Evolutionary conservation across 2,888 invertebrate species (phyloP), one percentile per base, ranked within the genome.

Genomic region (Nemurella pictetii): DNA sequence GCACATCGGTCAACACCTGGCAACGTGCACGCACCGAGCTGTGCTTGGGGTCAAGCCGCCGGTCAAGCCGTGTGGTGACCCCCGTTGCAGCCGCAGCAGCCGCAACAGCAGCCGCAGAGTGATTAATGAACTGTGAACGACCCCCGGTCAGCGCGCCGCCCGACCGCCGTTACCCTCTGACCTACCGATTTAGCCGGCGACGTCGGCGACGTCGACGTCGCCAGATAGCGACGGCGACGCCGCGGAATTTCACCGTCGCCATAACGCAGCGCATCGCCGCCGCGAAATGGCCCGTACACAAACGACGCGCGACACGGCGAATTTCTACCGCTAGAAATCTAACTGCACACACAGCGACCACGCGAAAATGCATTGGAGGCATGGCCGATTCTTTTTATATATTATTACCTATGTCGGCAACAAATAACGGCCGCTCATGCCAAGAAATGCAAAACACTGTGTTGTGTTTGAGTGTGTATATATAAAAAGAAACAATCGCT

Each of bases 81-180:
- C 55, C 55, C 20, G n/a, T n/a, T n/a, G n/a, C n/a, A n/a, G n/a
- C n/a, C n/a, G n/a, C n/a, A n/a, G n/a, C n/a, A n/a, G n/a, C n/a
- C n/a, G n/a, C n/a, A n/a, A n/a, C n/a, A n/a, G n/a, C n/a, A n/a
- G n/a, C n/a, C n/a, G n/a, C 55, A 55, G n/a, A 85, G 83, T 85
- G 84, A 85, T 85, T 85, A 85, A 85, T 85, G 85, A 85, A 85
- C 85, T 85, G 84, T 80, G 83, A 84, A 84, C 81, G 85, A 85
- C 85, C 85, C 85, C 80, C 29, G 83, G 78, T 77, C 75, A 83
- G 25, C 72, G 32, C 30, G 78, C 29, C 55, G 29, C 80, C 55
- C 84, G 26, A 20, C 32, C 35, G 84, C 80, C 80, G 84, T 35
- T 80, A 85, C 85, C 81, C 82, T 85, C 83, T 85, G 85, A 85